phyloP scores from a whole-genome alignment of 2,888 invertebrate genomes.

The Hesperia comma region DNA sequence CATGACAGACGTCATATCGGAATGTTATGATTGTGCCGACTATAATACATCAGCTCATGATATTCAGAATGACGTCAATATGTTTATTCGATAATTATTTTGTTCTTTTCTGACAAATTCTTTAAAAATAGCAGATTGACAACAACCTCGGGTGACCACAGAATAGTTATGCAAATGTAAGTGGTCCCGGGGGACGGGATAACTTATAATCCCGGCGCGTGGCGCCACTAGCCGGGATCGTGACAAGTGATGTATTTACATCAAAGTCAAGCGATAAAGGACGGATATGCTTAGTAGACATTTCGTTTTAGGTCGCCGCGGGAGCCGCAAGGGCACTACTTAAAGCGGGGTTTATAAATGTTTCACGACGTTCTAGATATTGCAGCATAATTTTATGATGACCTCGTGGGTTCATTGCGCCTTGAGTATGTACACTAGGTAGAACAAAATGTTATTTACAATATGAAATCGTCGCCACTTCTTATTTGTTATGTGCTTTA shows the following conservation, averaged over 20 bases:
- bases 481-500: too few species aligned
- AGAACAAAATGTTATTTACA: too few species aligned
- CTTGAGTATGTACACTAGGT: too few species aligned
- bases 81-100: not conserved
- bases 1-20: too few species aligned
- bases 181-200: not conserved
- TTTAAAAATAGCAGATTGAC: not conserved
- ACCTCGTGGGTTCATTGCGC: too few species aligned
- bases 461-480: too few species aligned
- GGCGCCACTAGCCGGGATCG: not conserved
- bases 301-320: not conserved
- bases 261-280: constrained; percentile 8
- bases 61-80: not conserved
- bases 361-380: not conserved
- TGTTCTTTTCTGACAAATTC: not conserved
- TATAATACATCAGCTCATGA: too few species aligned
- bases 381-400: not conserved
- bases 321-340: not conserved
- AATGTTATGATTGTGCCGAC: too few species aligned
- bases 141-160: not conserved
- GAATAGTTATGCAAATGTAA: constrained; percentile 7
- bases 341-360: not conserved
- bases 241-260: constrained; percentile 2
- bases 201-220: constrained; percentile 7
- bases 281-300: constrained; percentile 5